These are phyloP conservation scores for Leptocoma aspasia DNA, from an alignment of 2,113 vertebrate species.

Conservation along the genomic window DNA sequence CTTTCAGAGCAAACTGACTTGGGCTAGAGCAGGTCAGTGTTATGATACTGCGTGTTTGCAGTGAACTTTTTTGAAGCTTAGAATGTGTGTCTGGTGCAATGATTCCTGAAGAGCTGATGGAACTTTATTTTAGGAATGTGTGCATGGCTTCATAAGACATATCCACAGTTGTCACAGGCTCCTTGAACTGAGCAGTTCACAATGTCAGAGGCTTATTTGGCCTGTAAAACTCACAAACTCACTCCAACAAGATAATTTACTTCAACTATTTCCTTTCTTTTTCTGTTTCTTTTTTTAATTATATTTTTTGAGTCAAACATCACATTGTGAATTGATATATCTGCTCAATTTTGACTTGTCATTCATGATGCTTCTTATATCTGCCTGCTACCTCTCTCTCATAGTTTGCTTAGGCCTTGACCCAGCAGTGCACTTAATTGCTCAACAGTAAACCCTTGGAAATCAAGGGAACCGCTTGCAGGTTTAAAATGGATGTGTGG, in stretches of 20 bases:
- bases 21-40: not conserved
- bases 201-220: not conserved
- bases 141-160: not conserved
- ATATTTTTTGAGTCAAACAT: not conserved
- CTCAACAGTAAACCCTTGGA: not conserved
- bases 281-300: not conserved
- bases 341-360: not conserved
- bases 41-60: accelerated
- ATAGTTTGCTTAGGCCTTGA: not conserved
- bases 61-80: not conserved
- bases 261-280: not conserved
- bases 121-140: not conserved
- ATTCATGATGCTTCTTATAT: not conserved
- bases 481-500: not conserved
- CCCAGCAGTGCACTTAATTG: conserved; percentile 12
- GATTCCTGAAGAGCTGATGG: not conserved
- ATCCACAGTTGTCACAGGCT: not conserved
- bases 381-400: not conserved
- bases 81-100: not conserved
- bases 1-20: not conserved
- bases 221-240: not conserved
- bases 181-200: not conserved
- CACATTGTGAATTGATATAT: not conserved
- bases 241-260: not conserved
- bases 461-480: not conserved